Percentiles rank a stretch among this genome's conserved stretches.
Conservation (phyloP, 2,797 vertebrate species). For the Thaleichthys pacificus region DNA sequence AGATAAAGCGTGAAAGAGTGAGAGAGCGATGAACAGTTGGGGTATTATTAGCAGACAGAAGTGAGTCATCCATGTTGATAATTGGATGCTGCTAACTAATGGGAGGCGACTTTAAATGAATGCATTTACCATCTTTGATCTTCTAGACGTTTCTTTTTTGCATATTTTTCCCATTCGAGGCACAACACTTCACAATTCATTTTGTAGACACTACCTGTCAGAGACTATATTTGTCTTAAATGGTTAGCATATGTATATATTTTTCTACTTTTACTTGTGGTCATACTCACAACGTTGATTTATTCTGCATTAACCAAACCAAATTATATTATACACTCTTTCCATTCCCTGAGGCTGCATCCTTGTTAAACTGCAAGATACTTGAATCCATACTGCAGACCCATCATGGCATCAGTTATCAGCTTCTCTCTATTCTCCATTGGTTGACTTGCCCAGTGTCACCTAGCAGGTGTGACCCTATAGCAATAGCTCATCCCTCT, state of each 20-base stretch:
- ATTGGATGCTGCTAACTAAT: constrained; percentile 53
- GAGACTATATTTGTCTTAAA: not conserved
- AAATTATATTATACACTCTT: not conserved
- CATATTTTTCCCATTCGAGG: not conserved
- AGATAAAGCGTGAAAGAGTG: not conserved
- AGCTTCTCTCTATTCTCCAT: not conserved
- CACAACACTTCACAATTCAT: too few species aligned
- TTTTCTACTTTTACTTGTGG: too few species aligned
- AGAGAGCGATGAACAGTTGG: constrained; percentile 33
- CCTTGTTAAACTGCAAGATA: not conserved
- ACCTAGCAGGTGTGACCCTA: not conserved
- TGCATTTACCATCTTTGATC: constrained; percentile 27
- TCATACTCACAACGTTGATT: not conserved
- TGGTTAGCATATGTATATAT: too few species aligned
- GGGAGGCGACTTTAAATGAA: constrained; percentile 40
- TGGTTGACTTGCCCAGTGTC: constrained; percentile 2
- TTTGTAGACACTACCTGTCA: not conserved
- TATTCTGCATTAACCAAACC: not conserved
- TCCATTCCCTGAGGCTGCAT: not conserved
- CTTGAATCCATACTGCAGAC: not conserved
- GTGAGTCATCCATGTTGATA: constrained; percentile 50
- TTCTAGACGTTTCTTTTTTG: constrained; percentile 1
- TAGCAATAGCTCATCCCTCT: not conserved
- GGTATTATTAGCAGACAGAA: constrained; percentile 42
- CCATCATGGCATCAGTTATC: not conserved